Base-by-base conservation (phyloP, 2,888 invertebrate genomes). In the Smittia aterrima region DNA sequence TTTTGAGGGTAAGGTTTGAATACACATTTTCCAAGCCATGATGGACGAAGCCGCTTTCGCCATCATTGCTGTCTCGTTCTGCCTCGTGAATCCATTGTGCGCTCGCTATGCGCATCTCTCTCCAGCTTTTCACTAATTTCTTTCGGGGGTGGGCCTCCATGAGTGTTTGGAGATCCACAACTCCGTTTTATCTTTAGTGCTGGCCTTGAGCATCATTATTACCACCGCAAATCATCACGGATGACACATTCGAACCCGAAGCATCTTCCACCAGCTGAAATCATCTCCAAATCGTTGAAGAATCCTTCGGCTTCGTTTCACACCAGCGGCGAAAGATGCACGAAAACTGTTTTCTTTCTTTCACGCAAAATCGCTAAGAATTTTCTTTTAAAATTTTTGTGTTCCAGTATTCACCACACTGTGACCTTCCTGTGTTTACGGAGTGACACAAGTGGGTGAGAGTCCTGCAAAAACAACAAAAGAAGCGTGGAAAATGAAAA, bases 391-490 rank as follows among this genome's bases (percentile, higher is more conserved):
- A 58, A 58, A 58, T 58, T 22, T 13, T 58, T 58, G 58, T 58
- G 58, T 58, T 58, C 58, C 58, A 58, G 58, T 58, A 58, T 58
- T 58, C 58, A 58, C 58, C 18, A 58, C 58, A 58, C 58, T 58
- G 58, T 58, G 58, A 58, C 58, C 58, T 7, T 58, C 58, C 58
- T 58, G 58, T 58, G 58, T 58, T 22, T n/a, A 58, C 9, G 64
- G 25, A 64, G 64, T n/a, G 27, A 25, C 64, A 64, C 64, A 27
- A 64, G 64, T 25, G 58, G 20, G 58, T 18, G 58, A 13, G 25
- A 24, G 27, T 72, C 72, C 72, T 72, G 72, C 32, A 72, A 72
- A 71, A 72, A 62, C 54, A 62, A 72, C 53, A 72, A 72, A 72
- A 58, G 16, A 47, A 58, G 22, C n/a, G 53, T 32, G 13, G 58